These are phyloP conservation scores for Rallus crepitans DNA, from an alignment of 2,797 vertebrate species.

Conservation along the genomic window DNA sequence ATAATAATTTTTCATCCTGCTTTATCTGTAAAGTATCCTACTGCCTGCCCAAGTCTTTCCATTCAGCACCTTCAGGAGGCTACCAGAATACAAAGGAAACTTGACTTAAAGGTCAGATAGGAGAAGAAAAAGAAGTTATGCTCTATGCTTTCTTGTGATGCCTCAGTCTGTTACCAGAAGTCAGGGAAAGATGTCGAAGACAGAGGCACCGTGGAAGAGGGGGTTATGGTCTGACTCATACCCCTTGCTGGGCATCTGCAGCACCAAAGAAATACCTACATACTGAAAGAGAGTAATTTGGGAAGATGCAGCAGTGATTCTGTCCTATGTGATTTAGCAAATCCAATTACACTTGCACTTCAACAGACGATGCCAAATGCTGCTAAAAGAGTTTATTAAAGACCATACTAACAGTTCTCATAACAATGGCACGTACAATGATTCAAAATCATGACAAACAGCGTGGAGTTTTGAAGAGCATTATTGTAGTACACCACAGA, in stretches of 20 bases:
- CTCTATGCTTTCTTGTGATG: neutral
- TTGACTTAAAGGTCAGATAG: neutral
- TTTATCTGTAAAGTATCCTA: neutral
- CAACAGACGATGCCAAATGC: slow-evolving; percentile 36
- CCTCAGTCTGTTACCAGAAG: neutral
- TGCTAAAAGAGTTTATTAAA: slow-evolving; percentile 82
- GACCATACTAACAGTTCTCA: slow-evolving; percentile 66
- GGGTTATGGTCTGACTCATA: neutral
- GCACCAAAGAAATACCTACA: neutral
- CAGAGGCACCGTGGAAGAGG: neutral
- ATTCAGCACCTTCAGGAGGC: neutral
- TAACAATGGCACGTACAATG: slow-evolving; percentile 79
- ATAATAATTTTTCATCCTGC: neutral
- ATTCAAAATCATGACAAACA: slow-evolving; percentile 70
- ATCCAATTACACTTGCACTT: neutral
- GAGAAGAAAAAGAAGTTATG: neutral
- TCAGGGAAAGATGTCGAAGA: neutral
- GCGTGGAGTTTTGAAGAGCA: slow-evolving; percentile 35
- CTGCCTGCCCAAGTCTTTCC: neutral
- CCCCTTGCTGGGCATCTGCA: neutral
- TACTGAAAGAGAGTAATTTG: neutral
- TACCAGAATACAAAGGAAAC: neutral
- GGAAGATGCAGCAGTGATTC: neutral
- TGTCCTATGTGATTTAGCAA: neutral
- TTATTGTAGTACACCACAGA: slow-evolving; percentile 21